A percentile compares a stretch with the other conserved stretches of the same genome.
These are phyloP conservation scores for Tokudaia muenninki DNA, from an alignment of 2,797 vertebrate genomes.

Conservation along the genomic window DNA sequence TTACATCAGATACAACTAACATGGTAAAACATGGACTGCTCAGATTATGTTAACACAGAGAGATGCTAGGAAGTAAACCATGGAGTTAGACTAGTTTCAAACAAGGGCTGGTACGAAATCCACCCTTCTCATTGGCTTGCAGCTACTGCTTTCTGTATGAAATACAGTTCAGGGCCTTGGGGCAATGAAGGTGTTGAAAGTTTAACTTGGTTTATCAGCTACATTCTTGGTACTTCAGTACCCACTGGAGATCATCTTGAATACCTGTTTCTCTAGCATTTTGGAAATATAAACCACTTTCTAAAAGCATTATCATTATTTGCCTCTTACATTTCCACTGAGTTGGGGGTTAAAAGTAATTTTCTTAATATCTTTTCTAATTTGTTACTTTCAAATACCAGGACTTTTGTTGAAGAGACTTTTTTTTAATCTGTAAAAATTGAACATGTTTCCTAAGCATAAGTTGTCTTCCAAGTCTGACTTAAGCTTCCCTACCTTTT, in stretches of 20 bases:
- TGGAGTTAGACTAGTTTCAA: not conserved
- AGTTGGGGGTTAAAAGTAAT: slow-evolving; percentile 33
- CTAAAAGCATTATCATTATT: slow-evolving; percentile 48
- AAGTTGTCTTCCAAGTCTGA: slow-evolving; percentile 36
- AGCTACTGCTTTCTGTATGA: not conserved
- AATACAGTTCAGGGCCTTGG: not conserved
- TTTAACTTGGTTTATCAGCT: not conserved
- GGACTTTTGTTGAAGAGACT: not conserved
- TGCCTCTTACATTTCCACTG: slow-evolving; percentile 56
- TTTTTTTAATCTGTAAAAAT: slow-evolving; percentile 41
- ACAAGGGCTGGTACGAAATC: not conserved
- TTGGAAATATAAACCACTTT: slow-evolving; percentile 68
- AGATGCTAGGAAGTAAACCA: not conserved
- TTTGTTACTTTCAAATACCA: slow-evolving; percentile 57
- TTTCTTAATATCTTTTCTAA: slow-evolving; percentile 60
- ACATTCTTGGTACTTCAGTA: not conserved
- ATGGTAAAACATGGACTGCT: not conserved
- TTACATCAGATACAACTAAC: not conserved
- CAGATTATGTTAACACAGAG: not conserved
- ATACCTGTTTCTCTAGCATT: slow-evolving; percentile 68
- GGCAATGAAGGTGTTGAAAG: not conserved
- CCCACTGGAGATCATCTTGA: slow-evolving; percentile 40
- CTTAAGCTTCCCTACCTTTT: slow-evolving; percentile 42
- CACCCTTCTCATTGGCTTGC: not conserved
- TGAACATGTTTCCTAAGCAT: slow-evolving; percentile 6